Evolutionary conservation across 1,140 invertebrate species (phyloP), one percentile per base, ranked within the genome.

Genomic region (Aethina tumida): DNA sequence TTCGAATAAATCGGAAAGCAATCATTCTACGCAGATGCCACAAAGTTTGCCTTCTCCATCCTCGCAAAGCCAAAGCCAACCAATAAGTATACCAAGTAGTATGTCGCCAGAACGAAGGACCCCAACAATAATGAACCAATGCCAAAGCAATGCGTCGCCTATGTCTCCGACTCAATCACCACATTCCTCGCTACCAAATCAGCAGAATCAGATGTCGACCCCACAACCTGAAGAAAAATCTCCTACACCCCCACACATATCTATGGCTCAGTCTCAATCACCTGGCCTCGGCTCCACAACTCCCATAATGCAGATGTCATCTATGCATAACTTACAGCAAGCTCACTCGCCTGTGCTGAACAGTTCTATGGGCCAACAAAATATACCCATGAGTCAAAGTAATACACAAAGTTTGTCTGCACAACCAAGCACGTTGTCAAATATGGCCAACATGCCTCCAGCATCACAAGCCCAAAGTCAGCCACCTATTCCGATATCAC

Each of bases 1-100:
- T 35, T 43, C 47, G 21, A 55, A 45, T 44, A 51, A 50, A 35
- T 41, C 38, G 22, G 45, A 49, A 33, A 38, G 31, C 30, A 43
- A 38, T 12, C 14, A 18, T 38, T 29, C 26, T 32, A 22, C 29
- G 28, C 44, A 36, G 1, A 41, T 41, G 15, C 43, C 45, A 12
- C 37, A n/a, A n/a, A n/a, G 36, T 15, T 25, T 43, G 32, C 46
- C 41, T 19, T 49, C 47, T 12, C 47, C 47, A 16, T 37, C 8
- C 34, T 49, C 41, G 35, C 43, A 42, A 13, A 45, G 21, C 30
- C 43, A 38, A 13, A 33, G 15, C 5, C 41, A 37, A 20, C 4
- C 33, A 20, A 15, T 40, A 4, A 32, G 42, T 16, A 39, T 16
- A 9, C 21, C 18, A 33, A 36, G 39, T n/a, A 34, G 34, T 16